These are phyloP conservation scores for Callyntrura sp. DNA, from an alignment of 2,888 invertebrate genomes.

Conservation along the genomic window DNA sequence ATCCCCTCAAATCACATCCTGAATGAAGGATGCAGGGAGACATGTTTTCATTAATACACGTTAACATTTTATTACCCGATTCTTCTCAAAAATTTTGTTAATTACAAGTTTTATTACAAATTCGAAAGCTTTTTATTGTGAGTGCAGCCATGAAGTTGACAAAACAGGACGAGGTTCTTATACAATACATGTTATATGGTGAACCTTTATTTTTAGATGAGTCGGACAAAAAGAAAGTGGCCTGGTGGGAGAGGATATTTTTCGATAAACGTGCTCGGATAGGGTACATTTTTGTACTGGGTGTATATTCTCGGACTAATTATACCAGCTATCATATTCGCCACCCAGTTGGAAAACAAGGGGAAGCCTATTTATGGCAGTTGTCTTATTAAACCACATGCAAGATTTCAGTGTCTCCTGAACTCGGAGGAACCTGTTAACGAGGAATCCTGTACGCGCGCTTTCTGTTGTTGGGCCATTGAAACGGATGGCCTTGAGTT, in stretches of 20 bases:
- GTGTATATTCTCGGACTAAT: conserved; percentile 72
- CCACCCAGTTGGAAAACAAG: conserved; percentile 18
- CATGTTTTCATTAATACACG: too few species aligned
- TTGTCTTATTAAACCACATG: conserved; percentile 76
- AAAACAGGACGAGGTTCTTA: too few species aligned
- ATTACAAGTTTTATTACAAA: too few species aligned
- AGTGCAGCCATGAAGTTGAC: too few species aligned
- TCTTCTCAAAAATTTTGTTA: too few species aligned
- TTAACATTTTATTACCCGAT: too few species aligned
- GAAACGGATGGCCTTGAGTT: conserved; percentile 82
- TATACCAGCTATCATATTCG: conserved; percentile 70
- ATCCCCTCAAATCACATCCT: too few species aligned
- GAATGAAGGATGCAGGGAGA: too few species aligned
- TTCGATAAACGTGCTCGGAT: conserved; percentile 77
- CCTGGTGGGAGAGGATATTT: conserved; percentile 75
- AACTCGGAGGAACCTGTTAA: conserved; percentile 83
- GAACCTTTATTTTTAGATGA: conserved; percentile 58
- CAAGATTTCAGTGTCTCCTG: conserved; percentile 81
- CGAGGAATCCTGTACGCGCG: conserved; percentile 85
- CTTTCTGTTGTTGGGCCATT: conserved; percentile 87
- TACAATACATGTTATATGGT: too few species aligned
- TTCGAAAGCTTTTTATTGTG: too few species aligned
- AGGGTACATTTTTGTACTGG: conserved; percentile 69
- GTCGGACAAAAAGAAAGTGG: conserved; percentile 61
- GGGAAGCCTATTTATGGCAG: conserved; percentile 78